Evolutionary conservation across 1,140 invertebrate genomes (phyloP), one percentile per base, ranked within the genome.

Genomic region (Bradysia coprophila): DNA sequence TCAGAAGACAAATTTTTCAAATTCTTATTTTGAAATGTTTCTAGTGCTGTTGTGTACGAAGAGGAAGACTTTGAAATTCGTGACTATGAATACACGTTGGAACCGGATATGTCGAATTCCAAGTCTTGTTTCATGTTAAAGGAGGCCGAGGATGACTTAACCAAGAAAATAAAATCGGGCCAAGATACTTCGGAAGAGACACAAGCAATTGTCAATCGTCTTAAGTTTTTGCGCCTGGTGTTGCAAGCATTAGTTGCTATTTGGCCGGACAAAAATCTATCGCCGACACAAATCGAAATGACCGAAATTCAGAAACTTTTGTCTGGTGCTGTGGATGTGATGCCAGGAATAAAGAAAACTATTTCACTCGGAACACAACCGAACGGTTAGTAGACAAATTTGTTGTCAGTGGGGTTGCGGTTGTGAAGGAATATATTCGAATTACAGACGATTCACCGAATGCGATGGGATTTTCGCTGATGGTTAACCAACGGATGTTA

Each of bases 61-160:
- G 87, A 95, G 63, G 93, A 97, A 67, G 92, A 97, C 60, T 97
- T 96, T 62, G 88, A 96, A 62, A 79, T 86, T 21, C 81, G 87
- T 57, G 78, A 81, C 15, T 95, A 94, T 64, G 88, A 87, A n/a
- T 93, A 91, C 73, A 81, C 55, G 67, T 94, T 48, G 81, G 57
- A 36, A 70, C 75, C 31, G 19, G 85, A 93, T 55, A 74, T 94
- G 9, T 80, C 78, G 16, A 87, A 93, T 54, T 68, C 78, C 32
- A 76, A 81, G 51, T 81, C 81, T 39, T 74, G 81, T 41, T 74
- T 77, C 0, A 81, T 87, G 73, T 64, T 96, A 34, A 73, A 83
- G 53, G 90, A 95, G 62, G 81, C 91, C 19, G 92, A 97, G 58
- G 91, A 95, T 50, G 88, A 94, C 43, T 58, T 93, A 1, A 77